A percentile compares a stretch with the other conserved stretches of the same genome.
phyloP scores from a whole-genome alignment of 2,113 vertebrate genomes.

The Pseudolaguvia tuberculata region DNA sequence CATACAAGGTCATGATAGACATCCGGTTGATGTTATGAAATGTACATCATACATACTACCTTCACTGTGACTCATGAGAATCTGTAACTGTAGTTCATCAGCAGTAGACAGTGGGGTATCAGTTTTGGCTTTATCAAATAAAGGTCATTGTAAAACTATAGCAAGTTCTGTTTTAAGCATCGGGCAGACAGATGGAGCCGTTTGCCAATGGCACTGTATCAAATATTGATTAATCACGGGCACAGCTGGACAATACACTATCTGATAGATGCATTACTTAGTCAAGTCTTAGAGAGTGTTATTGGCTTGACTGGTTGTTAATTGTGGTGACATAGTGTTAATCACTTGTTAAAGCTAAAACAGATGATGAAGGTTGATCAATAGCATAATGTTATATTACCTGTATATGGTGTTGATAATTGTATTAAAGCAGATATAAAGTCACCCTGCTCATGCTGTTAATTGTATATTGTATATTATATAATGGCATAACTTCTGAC shows the following conservation, averaged over 20 bases:
- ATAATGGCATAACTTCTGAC: neutral
- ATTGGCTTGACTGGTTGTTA: constrained; percentile 29
- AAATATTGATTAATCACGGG: constrained; percentile 35
- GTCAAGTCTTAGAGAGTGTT: neutral
- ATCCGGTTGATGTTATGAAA: constrained; percentile 11
- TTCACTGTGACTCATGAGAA: neutral
- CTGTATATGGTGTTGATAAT: neutral
- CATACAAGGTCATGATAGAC: neutral
- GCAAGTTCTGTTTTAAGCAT: constrained; percentile 17
- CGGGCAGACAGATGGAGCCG: constrained; percentile 2
- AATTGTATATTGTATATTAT: too few relatives aligned
- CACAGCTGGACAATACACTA: constrained; percentile 1
- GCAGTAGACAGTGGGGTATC: neutral
- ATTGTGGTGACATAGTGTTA: neutral
- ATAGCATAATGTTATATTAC: neutral
- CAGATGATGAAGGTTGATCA: constrained; percentile 7
- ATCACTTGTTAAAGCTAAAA: neutral
- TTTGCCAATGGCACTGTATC: constrained; percentile 13
- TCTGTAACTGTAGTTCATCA: neutral
- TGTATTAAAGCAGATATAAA: neutral
- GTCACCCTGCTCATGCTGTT: neutral
- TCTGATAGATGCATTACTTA: constrained; percentile 23
- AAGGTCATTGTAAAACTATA: constrained; percentile 22
- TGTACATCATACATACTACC: too few relatives aligned
- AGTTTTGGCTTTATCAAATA: constrained; percentile 12